phyloP scores from a whole-genome alignment of 2,113 vertebrate species.

The Chionodraco myersi region DNA sequence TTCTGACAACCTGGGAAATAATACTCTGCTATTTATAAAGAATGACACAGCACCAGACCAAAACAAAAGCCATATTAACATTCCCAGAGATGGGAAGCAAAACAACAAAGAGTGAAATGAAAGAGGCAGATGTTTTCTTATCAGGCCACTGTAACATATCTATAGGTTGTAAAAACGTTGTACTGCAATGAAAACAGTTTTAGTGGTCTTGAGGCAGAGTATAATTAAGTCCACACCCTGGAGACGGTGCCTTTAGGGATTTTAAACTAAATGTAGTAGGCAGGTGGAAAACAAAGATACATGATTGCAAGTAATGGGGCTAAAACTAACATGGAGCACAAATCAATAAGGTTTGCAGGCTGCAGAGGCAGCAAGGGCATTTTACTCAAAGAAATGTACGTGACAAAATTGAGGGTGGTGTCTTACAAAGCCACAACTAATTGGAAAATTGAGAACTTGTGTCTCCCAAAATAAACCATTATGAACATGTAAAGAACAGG shows the following conservation, averaged over 20 bases:
- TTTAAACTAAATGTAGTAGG: constrained; percentile 15
- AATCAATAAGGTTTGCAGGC: neutral
- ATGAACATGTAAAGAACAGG: neutral
- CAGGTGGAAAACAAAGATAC: constrained; percentile 2
- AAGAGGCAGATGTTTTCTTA: neutral
- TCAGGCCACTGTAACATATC: neutral
- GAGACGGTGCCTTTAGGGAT: constrained; percentile 12
- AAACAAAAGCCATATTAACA: neutral
- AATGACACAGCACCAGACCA: neutral
- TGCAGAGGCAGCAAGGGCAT: neutral
- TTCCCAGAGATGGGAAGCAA: neutral
- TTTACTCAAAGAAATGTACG: neutral
- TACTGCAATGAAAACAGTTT: neutral
- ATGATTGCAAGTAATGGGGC: constrained; percentile 5
- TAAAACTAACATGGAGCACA: neutral
- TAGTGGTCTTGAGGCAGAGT: constrained; percentile 14
- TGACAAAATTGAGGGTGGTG: neutral
- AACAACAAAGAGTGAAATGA: neutral
- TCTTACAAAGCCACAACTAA: neutral
- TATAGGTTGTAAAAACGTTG: constrained; percentile 12
- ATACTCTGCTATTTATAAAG: neutral
- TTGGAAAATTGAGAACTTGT: neutral
- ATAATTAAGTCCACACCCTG: constrained; percentile 23
- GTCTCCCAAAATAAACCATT: too few relatives aligned
- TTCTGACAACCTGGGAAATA: constrained; percentile 11